Evolutionary conservation across 2,113 vertebrate genomes (phyloP), one percentile per base, ranked within the genome.

Genomic region (Dicerorhinus sumatrensis): DNA sequence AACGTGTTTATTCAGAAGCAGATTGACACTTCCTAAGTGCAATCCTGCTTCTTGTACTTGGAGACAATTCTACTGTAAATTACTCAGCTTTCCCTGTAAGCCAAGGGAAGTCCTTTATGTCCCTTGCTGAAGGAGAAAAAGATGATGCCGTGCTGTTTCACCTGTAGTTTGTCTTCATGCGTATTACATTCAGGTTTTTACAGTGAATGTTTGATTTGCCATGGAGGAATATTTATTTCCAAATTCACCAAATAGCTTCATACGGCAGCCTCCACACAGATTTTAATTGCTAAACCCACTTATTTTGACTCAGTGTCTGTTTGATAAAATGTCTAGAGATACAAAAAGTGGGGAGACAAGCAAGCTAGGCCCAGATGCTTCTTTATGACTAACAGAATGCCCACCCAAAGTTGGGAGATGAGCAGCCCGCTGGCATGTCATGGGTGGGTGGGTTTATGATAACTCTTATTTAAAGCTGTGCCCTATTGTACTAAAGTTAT

Each of bases 221-320:
- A 84, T 96, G 92, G 97, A 98, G 96, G 98, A 97, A 97, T 98
- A 98, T 98, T 98, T 98, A 98, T 98, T 98, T 98, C 98, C 91
- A 97, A 98, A 97, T 93, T 97, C 85, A 96, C 97, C 98, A 96
- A 98, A 98, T 96, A 42, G 97, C 98, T 98, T 98, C 98, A 98
- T 80, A 95, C 98, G 97, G 97, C 98, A 98, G 98, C 98, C 98
- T 98, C 98, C 99, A 98, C 98, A 98, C 93, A 97, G 98, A 98
- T 98, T 99, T 98, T 98, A 98, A 99, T 99, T 99, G 98, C 98
- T 98, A 98, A 99, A 97, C 98, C 98, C 98, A 98, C 99, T 99
- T 98, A 98, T 98, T 99, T 98, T 99, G 99, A 99, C 98, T 99
- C 99, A 99, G 98, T 98, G 97, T 99, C 98, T 99, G 98, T 98